Evolutionary conservation across 1,140 invertebrate genomes (phyloP), one percentile per base, ranked within the genome.

Genomic region (Drosophila nigromelanica): DNA sequence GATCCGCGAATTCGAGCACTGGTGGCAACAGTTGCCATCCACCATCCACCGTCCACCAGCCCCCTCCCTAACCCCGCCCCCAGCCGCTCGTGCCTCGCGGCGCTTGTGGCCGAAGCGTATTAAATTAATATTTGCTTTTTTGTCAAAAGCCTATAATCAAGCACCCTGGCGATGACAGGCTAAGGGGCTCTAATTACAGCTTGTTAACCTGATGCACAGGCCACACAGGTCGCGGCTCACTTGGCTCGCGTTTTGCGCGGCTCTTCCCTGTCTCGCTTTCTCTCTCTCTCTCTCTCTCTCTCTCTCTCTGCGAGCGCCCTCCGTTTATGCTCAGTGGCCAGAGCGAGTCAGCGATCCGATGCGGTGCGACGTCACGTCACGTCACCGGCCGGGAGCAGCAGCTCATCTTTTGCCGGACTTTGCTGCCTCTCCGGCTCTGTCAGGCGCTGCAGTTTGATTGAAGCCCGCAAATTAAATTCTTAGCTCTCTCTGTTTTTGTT

Each of bases 61-160:
- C 30, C 27, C 6, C 30, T 1, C 30, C 30, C 43, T 12, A 10
- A 5, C n/a, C n/a, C n/a, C 21, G 2, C 4, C n/a, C 40, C 12
- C 12, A 37, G 50, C 5, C 50, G 50, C 18, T 56, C 37, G 7
- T 77, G 62, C 43, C 74, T 70, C 18, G 62, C 56, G 73, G 67
- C 73, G 73, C 63, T 63, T 77, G 73, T 45, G 56, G 67, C 63
- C 61, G 27, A 66, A 61, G 64, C 71, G 83, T 73, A 90, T 91
- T 89, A 91, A 91, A 91, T 91, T 90, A 91, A 91, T 91, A 91
- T 91, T 91, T 91, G 89, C 90, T 91, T 91, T 78, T 83, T 87
- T 89, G 80, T 87, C 81, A 85, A 89, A 80, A 90, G 76, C 68
- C 80, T 91, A 91, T 91, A 91, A 91, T 91, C 90, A 91, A 90